These are phyloP conservation scores for Ochropleura plecta DNA, from an alignment of 2,888 invertebrate genomes.

Conservation along the genomic window DNA sequence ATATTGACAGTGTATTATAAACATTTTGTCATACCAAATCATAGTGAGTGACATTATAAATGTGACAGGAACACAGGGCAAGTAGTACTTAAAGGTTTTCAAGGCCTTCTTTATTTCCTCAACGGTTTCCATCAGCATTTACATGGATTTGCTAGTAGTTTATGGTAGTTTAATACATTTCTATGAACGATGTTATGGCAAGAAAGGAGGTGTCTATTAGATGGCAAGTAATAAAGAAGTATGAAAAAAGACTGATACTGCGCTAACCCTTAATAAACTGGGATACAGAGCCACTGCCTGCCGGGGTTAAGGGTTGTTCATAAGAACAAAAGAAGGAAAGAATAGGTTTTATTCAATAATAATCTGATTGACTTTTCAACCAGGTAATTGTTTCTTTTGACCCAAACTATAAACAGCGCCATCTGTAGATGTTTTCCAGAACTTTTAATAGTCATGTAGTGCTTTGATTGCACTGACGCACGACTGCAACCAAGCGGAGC, in stretches of 20 bases:
- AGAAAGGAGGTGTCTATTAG: too few species aligned
- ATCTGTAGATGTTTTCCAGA: conserved; percentile 16
- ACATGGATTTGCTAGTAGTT: neutral
- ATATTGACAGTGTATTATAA: neutral
- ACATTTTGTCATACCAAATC: too few species aligned
- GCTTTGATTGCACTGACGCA: conserved; percentile 31
- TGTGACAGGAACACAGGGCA: neutral
- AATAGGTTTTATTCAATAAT: too few species aligned
- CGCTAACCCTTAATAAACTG: too few species aligned
- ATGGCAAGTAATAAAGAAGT: too few species aligned
- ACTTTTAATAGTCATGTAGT: conserved; percentile 2
- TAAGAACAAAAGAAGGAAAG: too few species aligned
- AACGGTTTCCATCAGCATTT: neutral
- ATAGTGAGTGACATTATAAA: neutral
- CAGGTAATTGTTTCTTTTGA: neutral
- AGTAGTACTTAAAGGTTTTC: neutral
- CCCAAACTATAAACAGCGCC: conserved; percentile 18
- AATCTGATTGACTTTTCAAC: too few species aligned
- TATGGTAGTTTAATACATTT: neutral
- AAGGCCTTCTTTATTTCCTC: neutral
- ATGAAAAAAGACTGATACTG: too few species aligned
- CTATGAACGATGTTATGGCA: too few species aligned
- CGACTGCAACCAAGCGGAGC: neutral
- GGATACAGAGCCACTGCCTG: too few species aligned
- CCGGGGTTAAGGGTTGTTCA: too few species aligned